Evolutionary conservation across 2,797 vertebrate genomes (phyloP), one percentile per base, ranked within the genome.

Genomic region (Eospalax fontanierii): DNA sequence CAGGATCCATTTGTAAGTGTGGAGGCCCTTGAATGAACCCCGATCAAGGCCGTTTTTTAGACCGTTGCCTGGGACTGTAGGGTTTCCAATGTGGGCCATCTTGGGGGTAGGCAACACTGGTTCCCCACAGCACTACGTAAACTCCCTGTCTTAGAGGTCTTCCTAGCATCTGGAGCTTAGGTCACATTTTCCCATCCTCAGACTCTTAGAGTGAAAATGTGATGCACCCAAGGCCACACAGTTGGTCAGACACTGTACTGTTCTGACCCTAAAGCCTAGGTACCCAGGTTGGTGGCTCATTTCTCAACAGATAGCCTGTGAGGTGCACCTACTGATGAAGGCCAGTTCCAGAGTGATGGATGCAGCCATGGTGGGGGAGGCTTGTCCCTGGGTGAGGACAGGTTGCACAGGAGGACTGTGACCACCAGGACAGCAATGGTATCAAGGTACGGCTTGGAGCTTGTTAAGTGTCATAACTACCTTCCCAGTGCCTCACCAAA

Each of bases 291-390:
- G 5, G 76, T 1, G 4, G 65, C 28, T 46, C 3, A 0, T 5
- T 33, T 70, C 10, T 75, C 11, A 75, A 85, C 35, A 76, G 63
- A 57, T 1, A 12, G 61, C 4, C 9, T 33, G 26, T 35, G 28
- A 40, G 28, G 43, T 15, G 10, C 18, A 2, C 0, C 0, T 40
- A n/a, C n/a, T 59, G 70, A 33, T 0, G 35, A 4, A 22, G 38
- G 24, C 57, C 43, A 46, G 28, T 75, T 75, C 43, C 26, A 57
- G 40, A n/a, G 33, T 35, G 80, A 26, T 38, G 85, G 24, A 73
- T 0, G 50, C 3, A 43, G 40, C 43, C 43, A 61, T 0, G 2
- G 63, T 68, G 15, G 6, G 28, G 38, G 50, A 15, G 54, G 57
- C 57, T 46, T 40, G 40, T 71, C 73, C 33, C 0, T 30, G 54